A percentile compares a stretch with the other conserved stretches of the same genome.
These are phyloP conservation scores for Cassiopea andromeda DNA, from an alignment of 30 jellyfish, hydroid and myxozoan genomes.

Conservation along the genomic window DNA sequence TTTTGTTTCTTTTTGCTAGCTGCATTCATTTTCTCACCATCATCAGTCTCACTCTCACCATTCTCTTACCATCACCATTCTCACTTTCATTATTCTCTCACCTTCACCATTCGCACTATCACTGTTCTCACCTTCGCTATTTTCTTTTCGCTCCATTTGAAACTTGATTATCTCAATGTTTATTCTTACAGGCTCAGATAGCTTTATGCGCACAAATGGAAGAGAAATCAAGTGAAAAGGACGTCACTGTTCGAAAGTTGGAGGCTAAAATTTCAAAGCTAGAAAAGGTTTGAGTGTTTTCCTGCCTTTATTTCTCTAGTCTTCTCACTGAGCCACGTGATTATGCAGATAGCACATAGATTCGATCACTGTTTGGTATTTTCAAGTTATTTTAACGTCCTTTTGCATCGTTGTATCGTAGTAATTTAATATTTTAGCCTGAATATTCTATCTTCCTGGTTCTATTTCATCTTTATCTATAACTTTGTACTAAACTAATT, in stretches of 20 bases:
- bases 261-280: slow-evolving; percentile 78
- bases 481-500: background rate
- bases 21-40: no score
- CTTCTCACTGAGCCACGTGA: background rate
- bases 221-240: slow-evolving; percentile 48
- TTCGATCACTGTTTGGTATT: no score
- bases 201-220: slow-evolving; percentile 49
- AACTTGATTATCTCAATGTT: background rate
- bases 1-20: no score
- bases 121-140: background rate
- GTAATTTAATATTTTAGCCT: no score
- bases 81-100: no score
- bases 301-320: background rate
- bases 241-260: slow-evolving; percentile 35
- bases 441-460: no score
- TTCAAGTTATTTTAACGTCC: no score
- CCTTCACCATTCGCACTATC: no score
- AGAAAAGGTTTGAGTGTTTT: slow-evolving; percentile 57
- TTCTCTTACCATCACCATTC: no score
- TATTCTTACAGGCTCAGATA: slow-evolving; percentile 49
- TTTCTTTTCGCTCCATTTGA: background rate
- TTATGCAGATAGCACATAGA: background rate
- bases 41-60: no score
- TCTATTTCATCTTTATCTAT: background rate
- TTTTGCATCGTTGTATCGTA: no score